Percentiles rank a stretch among this genome's conserved stretches.
phyloP scores from a whole-genome alignment of 2,888 invertebrate genomes.

The Pteria penguin region DNA sequence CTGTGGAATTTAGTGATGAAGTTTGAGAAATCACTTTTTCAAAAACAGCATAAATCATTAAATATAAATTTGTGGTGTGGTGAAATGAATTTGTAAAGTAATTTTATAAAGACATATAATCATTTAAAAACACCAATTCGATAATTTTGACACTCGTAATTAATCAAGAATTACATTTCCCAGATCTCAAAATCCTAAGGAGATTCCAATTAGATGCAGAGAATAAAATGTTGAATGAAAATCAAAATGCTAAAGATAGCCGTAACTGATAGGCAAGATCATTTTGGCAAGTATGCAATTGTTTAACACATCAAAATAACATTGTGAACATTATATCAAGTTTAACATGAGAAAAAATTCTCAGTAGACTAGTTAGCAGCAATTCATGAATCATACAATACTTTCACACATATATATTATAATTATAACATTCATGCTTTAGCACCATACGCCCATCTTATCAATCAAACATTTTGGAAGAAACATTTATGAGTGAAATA shows the following conservation, averaged over 20 bases:
- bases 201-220: slow-evolving; percentile 9
- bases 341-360: slow-evolving; percentile 37
- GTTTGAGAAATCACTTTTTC: too few relatives aligned
- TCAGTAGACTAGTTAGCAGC: slow-evolving; percentile 38
- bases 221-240: neutral
- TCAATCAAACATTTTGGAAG: slow-evolving; percentile 37
- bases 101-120: too few relatives aligned
- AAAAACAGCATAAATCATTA: too few relatives aligned
- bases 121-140: too few relatives aligned
- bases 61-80: too few relatives aligned
- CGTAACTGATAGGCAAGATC: slow-evolving; percentile 57
- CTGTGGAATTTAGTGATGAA: too few relatives aligned
- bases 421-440: neutral
- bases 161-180: too few relatives aligned
- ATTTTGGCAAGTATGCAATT: slow-evolving; percentile 63
- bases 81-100: too few relatives aligned
- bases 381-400: slow-evolving; percentile 15
- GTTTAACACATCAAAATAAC: slow-evolving; percentile 35
- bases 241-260: neutral
- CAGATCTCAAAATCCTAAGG: neutral
- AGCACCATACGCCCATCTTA: slow-evolving; percentile 34
- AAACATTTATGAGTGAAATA: slow-evolving; percentile 30
- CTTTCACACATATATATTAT: neutral
- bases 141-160: too few relatives aligned
- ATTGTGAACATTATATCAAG: slow-evolving; percentile 39